Evolutionary conservation across 1,140 invertebrate genomes (phyloP).

Genomic region (Streblospio benedicti): DNA sequence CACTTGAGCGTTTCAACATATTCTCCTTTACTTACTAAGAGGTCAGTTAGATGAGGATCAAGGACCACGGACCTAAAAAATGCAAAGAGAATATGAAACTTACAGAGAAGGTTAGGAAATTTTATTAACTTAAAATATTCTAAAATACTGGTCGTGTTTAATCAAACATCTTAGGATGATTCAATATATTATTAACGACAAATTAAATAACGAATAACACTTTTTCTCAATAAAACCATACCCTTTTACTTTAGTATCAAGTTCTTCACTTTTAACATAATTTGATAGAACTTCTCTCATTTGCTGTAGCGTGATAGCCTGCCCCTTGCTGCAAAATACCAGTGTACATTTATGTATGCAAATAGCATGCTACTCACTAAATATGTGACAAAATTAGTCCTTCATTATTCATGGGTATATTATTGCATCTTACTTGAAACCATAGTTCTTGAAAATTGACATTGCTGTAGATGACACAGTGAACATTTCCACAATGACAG

Average conservation of each 20-base stretch:
- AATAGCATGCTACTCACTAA: no score
- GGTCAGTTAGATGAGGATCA: conserved; percentile 47
- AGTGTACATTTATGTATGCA: no score
- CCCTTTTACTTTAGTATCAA: conserved; percentile 54
- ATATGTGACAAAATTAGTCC: no score
- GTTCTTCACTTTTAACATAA: conserved; percentile 65
- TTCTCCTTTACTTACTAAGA: conserved; percentile 39
- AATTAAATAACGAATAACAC: no score
- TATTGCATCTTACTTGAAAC: conserved; percentile 53
- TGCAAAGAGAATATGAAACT: conserved; percentile 15
- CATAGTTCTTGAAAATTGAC: conserved; percentile 55
- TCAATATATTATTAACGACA: no score
- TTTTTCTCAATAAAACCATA: no score
- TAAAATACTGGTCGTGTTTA: no score
- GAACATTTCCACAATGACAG: conserved; percentile 60
- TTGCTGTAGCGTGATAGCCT: conserved; percentile 57
- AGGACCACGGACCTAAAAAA: conserved; percentile 52
- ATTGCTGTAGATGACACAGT: conserved; percentile 60
- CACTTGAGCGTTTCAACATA: conserved; percentile 49
- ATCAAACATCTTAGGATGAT: no score
- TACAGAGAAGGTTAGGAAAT: no score
- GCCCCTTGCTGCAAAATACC: conserved; percentile 62
- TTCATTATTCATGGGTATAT: no score
- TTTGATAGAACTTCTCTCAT: conserved; percentile 64
- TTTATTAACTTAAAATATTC: no score